Evolutionary conservation across 2,113 vertebrate species (phyloP).

Genomic region (Actenoides hombroni): DNA sequence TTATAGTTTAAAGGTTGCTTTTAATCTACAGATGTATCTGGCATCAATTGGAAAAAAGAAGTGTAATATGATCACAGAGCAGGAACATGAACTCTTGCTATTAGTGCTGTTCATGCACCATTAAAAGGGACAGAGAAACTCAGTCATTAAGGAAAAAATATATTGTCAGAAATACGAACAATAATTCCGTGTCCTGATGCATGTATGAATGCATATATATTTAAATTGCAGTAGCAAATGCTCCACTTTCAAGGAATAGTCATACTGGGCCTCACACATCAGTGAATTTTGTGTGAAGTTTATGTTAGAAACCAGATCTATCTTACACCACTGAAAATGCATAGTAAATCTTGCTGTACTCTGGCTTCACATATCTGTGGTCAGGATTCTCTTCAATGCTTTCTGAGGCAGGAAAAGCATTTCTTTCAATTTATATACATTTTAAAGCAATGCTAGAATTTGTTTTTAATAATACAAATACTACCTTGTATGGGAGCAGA

Average conservation of each 20-base stretch:
- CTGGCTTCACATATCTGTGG: background rate
- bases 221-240: background rate
- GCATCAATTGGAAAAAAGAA: background rate
- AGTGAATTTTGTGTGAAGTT: background rate
- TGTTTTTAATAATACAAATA: background rate
- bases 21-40: background rate
- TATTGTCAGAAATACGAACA: background rate
- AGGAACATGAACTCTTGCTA: background rate
- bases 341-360: background rate
- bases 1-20: background rate
- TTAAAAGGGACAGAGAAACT: background rate
- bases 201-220: background rate
- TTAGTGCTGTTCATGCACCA: background rate
- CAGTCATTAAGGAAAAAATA: background rate
- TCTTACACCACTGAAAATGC: background rate
- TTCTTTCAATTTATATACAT: background rate
- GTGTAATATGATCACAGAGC: background rate
- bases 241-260: background rate
- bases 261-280: background rate
- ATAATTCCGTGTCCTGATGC: background rate
- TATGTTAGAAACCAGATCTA: background rate
- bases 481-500: background rate
- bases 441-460: background rate
- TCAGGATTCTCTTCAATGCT: background rate
- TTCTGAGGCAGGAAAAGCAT: background rate